Conservation (phyloP, 2,113 vertebrate species). For the Dromiciops gliroides region DNA sequence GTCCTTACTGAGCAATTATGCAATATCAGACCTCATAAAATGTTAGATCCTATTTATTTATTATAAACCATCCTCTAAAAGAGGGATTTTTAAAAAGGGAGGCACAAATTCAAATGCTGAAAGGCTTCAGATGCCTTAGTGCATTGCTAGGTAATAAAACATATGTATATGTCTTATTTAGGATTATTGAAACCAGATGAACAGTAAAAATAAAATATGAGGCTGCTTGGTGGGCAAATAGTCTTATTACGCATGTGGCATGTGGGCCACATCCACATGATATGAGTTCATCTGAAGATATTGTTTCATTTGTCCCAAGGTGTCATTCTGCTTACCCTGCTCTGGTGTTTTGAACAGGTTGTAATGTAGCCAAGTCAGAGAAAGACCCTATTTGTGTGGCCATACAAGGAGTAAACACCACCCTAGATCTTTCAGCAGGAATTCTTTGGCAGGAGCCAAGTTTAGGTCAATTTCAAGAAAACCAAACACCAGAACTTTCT, state of each 20-base stretch:
- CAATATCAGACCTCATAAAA: background rate
- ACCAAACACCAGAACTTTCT: constrained; percentile 27
- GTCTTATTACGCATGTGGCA: constrained; percentile 23
- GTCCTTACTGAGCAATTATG: constrained; percentile 23
- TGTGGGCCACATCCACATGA: background rate
- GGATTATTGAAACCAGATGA: constrained; percentile 46
- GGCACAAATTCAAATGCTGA: constrained; percentile 47
- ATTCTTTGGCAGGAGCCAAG: constrained; percentile 13
- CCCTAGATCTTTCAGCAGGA: background rate
- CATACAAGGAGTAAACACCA: background rate
- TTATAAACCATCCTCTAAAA: background rate
- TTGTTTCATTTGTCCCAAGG: constrained; percentile 26
- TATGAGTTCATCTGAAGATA: background rate
- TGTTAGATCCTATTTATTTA: constrained; percentile 32
- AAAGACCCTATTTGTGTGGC: background rate
- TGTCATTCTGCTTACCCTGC: background rate
- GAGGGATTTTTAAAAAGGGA: background rate
- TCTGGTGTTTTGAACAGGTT: constrained; percentile 31
- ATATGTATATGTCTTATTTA: constrained; percentile 25
- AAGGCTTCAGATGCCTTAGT: background rate
- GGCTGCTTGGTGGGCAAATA: constrained; percentile 14
- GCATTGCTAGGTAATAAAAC: constrained; percentile 50
- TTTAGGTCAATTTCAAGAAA: constrained; percentile 23
- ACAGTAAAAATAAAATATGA: constrained; percentile 50
- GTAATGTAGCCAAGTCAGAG: constrained; percentile 10